Evolutionary conservation across 2,888 invertebrate genomes (phyloP).

Genomic region (Peribatodes rhomboidaria): DNA sequence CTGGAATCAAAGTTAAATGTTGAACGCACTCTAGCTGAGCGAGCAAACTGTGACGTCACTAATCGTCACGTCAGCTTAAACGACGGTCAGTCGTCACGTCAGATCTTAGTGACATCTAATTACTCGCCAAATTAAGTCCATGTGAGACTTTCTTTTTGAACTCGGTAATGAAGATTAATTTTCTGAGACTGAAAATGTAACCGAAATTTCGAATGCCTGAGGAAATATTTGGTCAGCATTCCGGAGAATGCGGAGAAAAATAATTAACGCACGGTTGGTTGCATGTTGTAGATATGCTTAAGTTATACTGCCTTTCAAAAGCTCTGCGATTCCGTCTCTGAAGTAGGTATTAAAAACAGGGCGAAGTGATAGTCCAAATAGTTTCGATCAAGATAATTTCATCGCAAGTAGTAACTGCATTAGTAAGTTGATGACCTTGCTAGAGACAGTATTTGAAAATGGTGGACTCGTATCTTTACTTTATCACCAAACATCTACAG

Average conservation of each 20-base stretch:
- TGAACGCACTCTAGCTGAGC: neutral
- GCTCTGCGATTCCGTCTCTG: neutral
- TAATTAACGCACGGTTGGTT: neutral
- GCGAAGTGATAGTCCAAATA: no score
- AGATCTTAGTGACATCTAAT: constrained; percentile 70
- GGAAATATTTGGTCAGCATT: constrained; percentile 13
- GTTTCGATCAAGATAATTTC: no score
- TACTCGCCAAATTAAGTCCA: constrained; percentile 70
- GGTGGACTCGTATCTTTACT: neutral
- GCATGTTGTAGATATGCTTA: neutral
- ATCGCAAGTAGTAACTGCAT: neutral
- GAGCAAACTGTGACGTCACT: constrained; percentile 10
- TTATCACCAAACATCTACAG: neutral
- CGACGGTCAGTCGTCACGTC: constrained; percentile 55
- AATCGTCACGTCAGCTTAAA: constrained; percentile 34
- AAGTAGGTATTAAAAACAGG: no score
- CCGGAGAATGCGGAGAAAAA: constrained; percentile 1
- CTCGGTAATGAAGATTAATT: constrained; percentile 40
- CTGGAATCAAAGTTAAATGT: neutral
- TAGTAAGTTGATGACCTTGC: neutral
- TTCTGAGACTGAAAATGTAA: constrained; percentile 22
- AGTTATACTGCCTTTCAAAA: neutral
- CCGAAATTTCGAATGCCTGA: constrained; percentile 12
- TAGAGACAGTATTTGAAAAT: neutral
- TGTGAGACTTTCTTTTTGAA: constrained; percentile 58